Percentiles rank a stretch among this genome's conserved stretches.
Conservation (phyloP, 2,113 vertebrate genomes). For the Pygoscelis antarcticus region DNA sequence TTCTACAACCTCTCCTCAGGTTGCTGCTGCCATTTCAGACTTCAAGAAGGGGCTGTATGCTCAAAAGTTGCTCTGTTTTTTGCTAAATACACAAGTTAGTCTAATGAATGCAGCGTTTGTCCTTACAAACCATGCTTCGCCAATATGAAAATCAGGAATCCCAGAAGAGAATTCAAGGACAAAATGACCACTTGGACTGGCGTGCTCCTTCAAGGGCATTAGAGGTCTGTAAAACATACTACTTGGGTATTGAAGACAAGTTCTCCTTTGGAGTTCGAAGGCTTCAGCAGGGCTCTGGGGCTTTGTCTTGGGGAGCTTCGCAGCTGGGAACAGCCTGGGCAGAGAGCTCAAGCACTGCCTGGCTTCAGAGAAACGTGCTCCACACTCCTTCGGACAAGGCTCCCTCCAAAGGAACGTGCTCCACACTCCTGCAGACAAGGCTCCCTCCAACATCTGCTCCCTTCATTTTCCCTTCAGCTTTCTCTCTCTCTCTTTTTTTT, state of each 20-base stretch:
- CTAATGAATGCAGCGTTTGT: background rate
- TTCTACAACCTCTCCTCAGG: background rate
- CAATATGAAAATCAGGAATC: background rate
- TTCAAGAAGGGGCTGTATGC: background rate
- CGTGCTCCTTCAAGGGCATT: fast-evolving
- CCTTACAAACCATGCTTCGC: background rate
- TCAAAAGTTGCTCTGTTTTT: background rate
- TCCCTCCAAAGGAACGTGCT: background rate
- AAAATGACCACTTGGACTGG: background rate
- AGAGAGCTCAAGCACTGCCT: background rate
- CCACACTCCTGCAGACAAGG: background rate
- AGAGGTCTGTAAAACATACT: background rate
- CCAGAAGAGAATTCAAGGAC: background rate
- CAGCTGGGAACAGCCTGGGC: background rate
- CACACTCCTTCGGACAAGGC: background rate
- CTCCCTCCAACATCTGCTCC: background rate
- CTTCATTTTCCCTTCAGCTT: background rate
- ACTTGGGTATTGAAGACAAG: background rate
- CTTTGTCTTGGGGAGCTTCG: background rate
- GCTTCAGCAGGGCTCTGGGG: background rate
- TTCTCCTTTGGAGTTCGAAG: background rate
- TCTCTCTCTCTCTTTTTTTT: background rate
- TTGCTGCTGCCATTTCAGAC: background rate
- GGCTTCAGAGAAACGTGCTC: background rate
- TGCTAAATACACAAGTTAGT: background rate